phyloP scores from a whole-genome alignment of 2,888 invertebrate species.

The Diarsia dahlii region DNA sequence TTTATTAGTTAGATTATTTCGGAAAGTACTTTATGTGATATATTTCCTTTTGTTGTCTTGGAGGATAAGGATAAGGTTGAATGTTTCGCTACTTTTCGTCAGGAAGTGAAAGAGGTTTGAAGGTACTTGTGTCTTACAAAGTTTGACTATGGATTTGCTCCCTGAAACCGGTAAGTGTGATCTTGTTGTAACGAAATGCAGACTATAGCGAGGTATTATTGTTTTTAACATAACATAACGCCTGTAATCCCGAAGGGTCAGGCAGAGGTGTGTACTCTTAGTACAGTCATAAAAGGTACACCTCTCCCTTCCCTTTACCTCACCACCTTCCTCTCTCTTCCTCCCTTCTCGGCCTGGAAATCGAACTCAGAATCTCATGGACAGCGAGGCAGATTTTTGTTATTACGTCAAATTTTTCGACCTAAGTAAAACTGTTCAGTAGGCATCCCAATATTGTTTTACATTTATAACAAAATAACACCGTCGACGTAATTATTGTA shows the following conservation, averaged over 20 bases:
- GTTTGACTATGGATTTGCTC: neutral
- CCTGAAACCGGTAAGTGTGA: neutral
- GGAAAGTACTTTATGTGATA: slow-evolving; percentile 39
- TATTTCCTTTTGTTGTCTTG: slow-evolving; percentile 37
- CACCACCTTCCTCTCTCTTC: too few relatives aligned
- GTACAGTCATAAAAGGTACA: too few relatives aligned
- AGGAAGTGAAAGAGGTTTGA: slow-evolving; percentile 1
- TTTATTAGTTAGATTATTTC: slow-evolving; percentile 56
- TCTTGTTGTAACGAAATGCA: neutral
- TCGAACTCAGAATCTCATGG: too few relatives aligned
- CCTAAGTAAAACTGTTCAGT: neutral
- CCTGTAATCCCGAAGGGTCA: too few relatives aligned
- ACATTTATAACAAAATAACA: neutral
- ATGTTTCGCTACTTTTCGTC: slow-evolving; percentile 29
- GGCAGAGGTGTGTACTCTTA: too few relatives aligned
- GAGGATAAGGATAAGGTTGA: slow-evolving; percentile 23
- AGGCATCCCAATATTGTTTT: neutral
- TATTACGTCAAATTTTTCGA: neutral
- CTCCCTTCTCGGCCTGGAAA: too few relatives aligned
- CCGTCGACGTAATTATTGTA: neutral
- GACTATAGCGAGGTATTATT: neutral
- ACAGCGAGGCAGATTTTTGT: too few relatives aligned
- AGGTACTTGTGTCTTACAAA: slow-evolving; percentile 2
- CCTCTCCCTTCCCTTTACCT: too few relatives aligned
- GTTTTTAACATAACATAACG: neutral